Conservation (phyloP, 2,797 vertebrate genomes). For the Podarcis siculus region DNA sequence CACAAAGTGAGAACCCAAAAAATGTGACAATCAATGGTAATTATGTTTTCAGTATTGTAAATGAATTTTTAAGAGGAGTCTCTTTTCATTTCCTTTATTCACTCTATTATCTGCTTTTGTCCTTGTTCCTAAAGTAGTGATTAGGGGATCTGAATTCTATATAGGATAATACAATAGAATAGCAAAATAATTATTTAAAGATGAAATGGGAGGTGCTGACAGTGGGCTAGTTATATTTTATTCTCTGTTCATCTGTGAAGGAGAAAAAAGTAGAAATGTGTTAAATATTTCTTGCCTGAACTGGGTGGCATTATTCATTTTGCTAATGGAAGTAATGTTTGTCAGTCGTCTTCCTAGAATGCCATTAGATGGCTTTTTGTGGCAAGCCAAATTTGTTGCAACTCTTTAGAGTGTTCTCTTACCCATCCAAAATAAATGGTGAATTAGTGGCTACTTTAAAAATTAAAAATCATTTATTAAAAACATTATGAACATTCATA, state of each 20-base stretch:
- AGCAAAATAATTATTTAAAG: constrained; percentile 57
- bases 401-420: constrained; percentile 10
- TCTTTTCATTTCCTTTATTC: constrained; percentile 51
- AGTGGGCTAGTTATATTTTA: constrained; percentile 6
- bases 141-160: constrained; percentile 60
- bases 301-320: constrained; percentile 39
- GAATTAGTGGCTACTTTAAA: not conserved
- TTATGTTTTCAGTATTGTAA: constrained; percentile 77
- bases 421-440: not conserved
- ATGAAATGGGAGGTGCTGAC: constrained; percentile 45
- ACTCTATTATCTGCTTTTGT: constrained; percentile 64
- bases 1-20: constrained; percentile 66
- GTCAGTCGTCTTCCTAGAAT: constrained; percentile 25
- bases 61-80: constrained; percentile 75
- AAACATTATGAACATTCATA: not conserved
- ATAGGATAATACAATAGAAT: constrained; percentile 38
- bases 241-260: constrained; percentile 16
- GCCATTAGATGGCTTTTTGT: constrained; percentile 17
- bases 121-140: constrained; percentile 61
- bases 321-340: constrained; percentile 41
- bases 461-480: not conserved
- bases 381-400: constrained; percentile 31
- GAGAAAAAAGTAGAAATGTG: not conserved
- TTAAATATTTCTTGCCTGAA: constrained; percentile 6
- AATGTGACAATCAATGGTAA: constrained; percentile 70